These are phyloP conservation scores for Spilarctia lutea DNA, from an alignment of 2,888 invertebrate genomes.

Conservation along the genomic window DNA sequence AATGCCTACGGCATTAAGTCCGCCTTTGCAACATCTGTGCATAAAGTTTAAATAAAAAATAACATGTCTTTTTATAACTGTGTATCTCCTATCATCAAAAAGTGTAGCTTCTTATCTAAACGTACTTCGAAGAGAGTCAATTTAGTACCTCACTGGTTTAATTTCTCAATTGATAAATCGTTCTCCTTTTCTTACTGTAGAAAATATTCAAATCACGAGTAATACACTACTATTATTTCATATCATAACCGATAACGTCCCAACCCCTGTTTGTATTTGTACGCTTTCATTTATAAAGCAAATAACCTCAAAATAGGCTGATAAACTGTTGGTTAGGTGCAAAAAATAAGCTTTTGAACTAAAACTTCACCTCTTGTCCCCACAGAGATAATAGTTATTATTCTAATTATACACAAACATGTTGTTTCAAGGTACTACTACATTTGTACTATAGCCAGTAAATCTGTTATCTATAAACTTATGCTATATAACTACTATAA, in stretches of 20 bases:
- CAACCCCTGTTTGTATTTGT: background rate
- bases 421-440: constrained; percentile 10
- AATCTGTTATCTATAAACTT: background rate
- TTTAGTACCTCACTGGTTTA: too few relatives aligned
- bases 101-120: background rate
- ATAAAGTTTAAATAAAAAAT: too few relatives aligned
- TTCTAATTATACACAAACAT: constrained; percentile 27
- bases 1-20: too few relatives aligned
- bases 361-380: constrained; percentile 27
- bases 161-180: background rate
- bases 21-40: too few relatives aligned
- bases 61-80: too few relatives aligned
- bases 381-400: constrained; percentile 31
- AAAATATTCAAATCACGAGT: background rate
- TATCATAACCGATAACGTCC: background rate
- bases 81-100: background rate
- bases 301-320: constrained; percentile 16
- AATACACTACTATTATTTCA: background rate
- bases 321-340: constrained; percentile 13
- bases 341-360: constrained; percentile 20
- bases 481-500: background rate
- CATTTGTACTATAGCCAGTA: background rate
- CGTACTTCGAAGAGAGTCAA: background rate
- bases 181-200: background rate
- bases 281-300: background rate